Evolutionary conservation across 2,888 invertebrate species (phyloP).

Genomic region (Euplagia quadripunctaria): DNA sequence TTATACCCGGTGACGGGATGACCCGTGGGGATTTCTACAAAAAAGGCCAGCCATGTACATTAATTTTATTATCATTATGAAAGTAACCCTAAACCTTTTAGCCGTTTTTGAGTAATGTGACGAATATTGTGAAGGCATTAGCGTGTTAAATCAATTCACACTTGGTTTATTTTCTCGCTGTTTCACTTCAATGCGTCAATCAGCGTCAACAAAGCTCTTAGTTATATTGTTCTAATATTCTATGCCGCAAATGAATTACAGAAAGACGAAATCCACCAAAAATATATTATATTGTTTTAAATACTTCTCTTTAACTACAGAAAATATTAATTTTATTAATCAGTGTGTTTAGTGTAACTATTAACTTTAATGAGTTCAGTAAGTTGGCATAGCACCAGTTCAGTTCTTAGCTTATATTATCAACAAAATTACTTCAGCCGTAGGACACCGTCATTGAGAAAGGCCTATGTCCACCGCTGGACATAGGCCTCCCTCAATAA

Average conservation of each 20-base stretch:
- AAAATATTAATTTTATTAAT: not conserved
- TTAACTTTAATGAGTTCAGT: too few species aligned
- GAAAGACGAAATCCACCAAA: not conserved
- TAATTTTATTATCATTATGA: not conserved
- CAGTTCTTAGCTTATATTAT: too few species aligned
- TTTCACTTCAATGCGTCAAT: not conserved
- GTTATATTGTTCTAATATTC: not conserved
- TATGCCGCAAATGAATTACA: not conserved
- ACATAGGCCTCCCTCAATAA: too few species aligned
- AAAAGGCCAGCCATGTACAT: too few species aligned
- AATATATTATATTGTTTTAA: not conserved
- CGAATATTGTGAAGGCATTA: not conserved
- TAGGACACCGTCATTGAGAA: too few species aligned
- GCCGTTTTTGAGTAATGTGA: not conserved
- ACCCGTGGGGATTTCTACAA: not conserved
- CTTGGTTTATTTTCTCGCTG: not conserved
- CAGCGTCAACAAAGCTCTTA: not conserved
- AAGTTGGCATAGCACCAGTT: too few species aligned
- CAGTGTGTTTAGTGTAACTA: too few species aligned
- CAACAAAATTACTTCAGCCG: too few species aligned
- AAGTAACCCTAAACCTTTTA: not conserved
- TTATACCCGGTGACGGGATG: not conserved
- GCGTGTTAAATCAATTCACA: slow-evolving; percentile 1
- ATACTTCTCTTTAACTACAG: not conserved
- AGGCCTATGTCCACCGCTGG: too few species aligned